phyloP scores from a whole-genome alignment of 2,888 invertebrate genomes.

The Yponomeuta sedellus region DNA sequence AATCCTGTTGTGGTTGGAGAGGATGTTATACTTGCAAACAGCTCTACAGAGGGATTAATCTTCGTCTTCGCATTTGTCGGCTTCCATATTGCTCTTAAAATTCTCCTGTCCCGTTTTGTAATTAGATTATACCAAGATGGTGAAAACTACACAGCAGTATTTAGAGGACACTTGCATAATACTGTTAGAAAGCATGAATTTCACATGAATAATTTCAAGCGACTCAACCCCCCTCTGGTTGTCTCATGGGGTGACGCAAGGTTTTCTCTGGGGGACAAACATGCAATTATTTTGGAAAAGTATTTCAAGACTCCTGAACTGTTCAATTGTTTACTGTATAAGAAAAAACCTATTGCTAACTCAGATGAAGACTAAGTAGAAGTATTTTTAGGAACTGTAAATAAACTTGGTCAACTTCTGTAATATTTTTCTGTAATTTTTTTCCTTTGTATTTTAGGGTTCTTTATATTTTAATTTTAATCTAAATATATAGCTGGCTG shows the following conservation, averaged over 20 bases:
- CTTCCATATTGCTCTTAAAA: slow-evolving; percentile 51
- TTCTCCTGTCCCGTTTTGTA: slow-evolving; percentile 58
- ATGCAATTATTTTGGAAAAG: slow-evolving; percentile 55
- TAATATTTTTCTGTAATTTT: not conserved
- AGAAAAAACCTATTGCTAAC: slow-evolving; percentile 30
- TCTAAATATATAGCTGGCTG: too few species aligned
- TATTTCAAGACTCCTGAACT: slow-evolving; percentile 65
- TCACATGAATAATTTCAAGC: slow-evolving; percentile 52
- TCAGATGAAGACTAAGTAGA: slow-evolving; percentile 10
- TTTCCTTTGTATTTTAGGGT: not conserved
- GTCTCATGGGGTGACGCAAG: slow-evolving; percentile 61
- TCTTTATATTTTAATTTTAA: too few species aligned
- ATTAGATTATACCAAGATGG: slow-evolving; percentile 58
- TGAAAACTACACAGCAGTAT: slow-evolving; percentile 61
- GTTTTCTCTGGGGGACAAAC: slow-evolving; percentile 53
- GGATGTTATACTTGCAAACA: slow-evolving; percentile 55
- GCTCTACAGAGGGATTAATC: slow-evolving; percentile 46
- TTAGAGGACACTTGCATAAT: slow-evolving; percentile 50
- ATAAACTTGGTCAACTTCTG: not conserved
- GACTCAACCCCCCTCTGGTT: slow-evolving; percentile 45
- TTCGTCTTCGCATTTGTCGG: slow-evolving; percentile 53
- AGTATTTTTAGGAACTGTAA: not conserved
- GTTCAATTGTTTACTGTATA: slow-evolving; percentile 51
- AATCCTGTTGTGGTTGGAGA: slow-evolving; percentile 49
- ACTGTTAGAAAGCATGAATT: slow-evolving; percentile 51